Evolutionary conservation across 2,888 invertebrate genomes (phyloP), one percentile per base, ranked within the genome.

Genomic region (Apotomis betuletana): DNA sequence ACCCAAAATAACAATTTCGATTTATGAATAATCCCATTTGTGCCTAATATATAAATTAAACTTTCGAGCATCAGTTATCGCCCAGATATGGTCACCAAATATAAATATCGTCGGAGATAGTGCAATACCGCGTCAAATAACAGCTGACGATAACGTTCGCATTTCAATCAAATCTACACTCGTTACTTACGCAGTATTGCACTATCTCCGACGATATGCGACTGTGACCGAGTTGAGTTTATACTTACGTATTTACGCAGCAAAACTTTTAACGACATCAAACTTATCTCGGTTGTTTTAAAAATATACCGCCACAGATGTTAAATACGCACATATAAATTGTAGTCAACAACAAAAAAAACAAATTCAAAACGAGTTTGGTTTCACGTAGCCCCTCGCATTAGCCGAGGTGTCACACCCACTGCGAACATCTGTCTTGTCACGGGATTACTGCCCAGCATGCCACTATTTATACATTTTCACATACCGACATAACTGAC

Each of bases 341-440:
- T 36, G 4, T 13, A 27, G 36, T 67, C n/a, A 13, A n/a, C 10
- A 38, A 51, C 36, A 51, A 67, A 41, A 67, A 59, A 65, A n/a
- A 51, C 36, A 49, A 27, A 67, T 59, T 46, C 9, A 13, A 52
- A 60, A 65, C 15, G 51, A 52, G 57, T 46, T 67, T 62, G 61
- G 67, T 51, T 62, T 71, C 67, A 38, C 49, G 55, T 61, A 46
- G 67, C 61, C 5, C n/a, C 15, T 49, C 55, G 61, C 71, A 71
- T 71, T 67, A 67, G 67, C 61, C 65, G 70, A 13, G 60, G 67
- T 71, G 71, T 71, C 67, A 71, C 71, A 67, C 71, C 67, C 67
- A 67, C 67, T 49, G 60, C 67, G 60, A 71, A 71, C 67, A 71
- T 71, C 71, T 71, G 71, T 71, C 57, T 57, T 67, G 71, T 71